phyloP scores from a whole-genome alignment of 2,113 vertebrate species.

The Strix aluco region DNA sequence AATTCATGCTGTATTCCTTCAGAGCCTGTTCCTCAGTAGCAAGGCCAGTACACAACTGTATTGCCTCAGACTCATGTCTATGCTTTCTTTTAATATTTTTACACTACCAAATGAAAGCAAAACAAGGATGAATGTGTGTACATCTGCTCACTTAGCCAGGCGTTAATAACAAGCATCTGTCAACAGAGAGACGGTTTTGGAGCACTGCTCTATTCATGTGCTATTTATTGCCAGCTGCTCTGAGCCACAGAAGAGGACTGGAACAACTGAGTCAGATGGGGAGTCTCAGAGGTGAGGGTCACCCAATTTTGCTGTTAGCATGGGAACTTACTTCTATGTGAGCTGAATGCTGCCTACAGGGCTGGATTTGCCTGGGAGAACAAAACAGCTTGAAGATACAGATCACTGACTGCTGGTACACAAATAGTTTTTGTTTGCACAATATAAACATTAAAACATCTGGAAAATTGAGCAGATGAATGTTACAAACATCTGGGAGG shows the following conservation, averaged over 20 bases:
- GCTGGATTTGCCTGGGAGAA: not conserved
- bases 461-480: not conserved
- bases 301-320: not conserved
- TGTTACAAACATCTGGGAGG: not conserved
- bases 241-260: not conserved
- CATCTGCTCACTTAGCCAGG: not conserved
- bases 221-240: not conserved
- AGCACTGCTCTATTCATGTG: not conserved
- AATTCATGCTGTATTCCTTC: not conserved
- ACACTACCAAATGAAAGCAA: not conserved
- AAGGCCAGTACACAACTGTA: not conserved
- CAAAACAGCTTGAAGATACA: not conserved
- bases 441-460: not conserved
- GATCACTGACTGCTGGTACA: not conserved
- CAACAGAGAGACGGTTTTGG: not conserved
- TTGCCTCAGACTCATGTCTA: not conserved
- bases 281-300: not conserved
- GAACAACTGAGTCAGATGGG: slow-evolving; percentile 16
- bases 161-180: not conserved
- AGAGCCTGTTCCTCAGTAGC: not conserved
- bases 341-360: not conserved
- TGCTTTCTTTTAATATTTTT: not conserved
- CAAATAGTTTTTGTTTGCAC: not conserved
- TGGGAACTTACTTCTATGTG: not conserved
- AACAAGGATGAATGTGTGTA: not conserved